These are phyloP conservation scores for Macrobrachium nipponense DNA, from an alignment of 1,140 invertebrate genomes.

Conservation along the genomic window DNA sequence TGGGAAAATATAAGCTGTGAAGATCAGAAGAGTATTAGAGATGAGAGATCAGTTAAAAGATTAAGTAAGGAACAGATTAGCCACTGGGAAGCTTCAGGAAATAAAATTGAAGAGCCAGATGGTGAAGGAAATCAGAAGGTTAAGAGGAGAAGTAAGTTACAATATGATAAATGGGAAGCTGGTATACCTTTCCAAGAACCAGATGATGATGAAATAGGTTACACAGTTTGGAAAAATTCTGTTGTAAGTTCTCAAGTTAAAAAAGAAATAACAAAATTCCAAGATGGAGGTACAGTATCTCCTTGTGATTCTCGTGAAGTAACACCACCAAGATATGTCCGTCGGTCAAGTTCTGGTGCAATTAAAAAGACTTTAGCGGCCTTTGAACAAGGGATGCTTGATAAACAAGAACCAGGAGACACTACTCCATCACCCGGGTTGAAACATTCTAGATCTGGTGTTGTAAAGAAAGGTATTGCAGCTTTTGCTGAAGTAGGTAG, in stretches of 20 bases:
- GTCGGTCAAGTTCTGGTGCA: conserved; percentile 47
- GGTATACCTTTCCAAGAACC: not conserved
- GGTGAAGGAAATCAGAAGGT: not conserved
- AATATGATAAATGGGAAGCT: no score
- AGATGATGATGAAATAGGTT: conserved; percentile 8
- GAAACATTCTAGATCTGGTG: conserved; percentile 52
- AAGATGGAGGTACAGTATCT: conserved; percentile 19
- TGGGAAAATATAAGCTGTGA: conserved; percentile 2
- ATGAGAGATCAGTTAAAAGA: conserved; percentile 41
- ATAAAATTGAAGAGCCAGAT: not conserved
- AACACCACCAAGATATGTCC: conserved; percentile 17
- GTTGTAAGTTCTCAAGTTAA: conserved; percentile 15
- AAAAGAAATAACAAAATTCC: conserved; percentile 48
- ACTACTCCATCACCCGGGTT: conserved; percentile 11
- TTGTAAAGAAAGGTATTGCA: conserved; percentile 57
- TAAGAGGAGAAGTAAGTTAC: not conserved
- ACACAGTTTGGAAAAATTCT: conserved; percentile 46
- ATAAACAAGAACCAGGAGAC: conserved; percentile 18
- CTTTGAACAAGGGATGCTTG: conserved; percentile 31
- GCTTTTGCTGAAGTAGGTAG: conserved; percentile 38
- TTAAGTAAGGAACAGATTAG: conserved; percentile 41
- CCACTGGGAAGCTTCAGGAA: conserved; percentile 32
- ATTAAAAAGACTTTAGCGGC: conserved; percentile 45
- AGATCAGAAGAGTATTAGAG: not conserved
- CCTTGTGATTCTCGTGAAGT: conserved; percentile 21